Percentiles rank a stretch among this genome's conserved stretches.
These are phyloP conservation scores for Hyla sarda DNA, from an alignment of 2,113 vertebrate genomes.

Conservation along the genomic window DNA sequence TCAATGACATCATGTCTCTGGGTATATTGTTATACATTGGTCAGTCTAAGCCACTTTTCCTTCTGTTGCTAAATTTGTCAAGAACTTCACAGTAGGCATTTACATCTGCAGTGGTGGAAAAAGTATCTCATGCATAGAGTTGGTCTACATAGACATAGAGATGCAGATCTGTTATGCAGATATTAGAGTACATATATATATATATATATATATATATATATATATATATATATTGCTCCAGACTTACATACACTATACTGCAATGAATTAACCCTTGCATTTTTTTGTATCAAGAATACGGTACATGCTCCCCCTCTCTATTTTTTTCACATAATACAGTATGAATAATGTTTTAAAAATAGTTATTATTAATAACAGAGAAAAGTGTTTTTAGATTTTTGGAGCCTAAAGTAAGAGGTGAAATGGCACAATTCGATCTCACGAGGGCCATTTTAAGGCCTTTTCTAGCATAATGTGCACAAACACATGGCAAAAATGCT, in stretches of 20 bases:
- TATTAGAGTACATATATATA: not conserved
- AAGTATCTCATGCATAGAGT: constrained; percentile 35
- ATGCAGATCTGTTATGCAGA: not conserved
- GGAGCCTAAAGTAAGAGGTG: not conserved
- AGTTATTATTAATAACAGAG: too few species aligned
- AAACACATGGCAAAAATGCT: too few species aligned
- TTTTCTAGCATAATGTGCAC: too few species aligned
- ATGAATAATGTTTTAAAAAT: too few species aligned
- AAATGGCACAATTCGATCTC: too few species aligned
- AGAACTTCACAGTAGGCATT: not conserved
- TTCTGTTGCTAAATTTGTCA: constrained; percentile 46
- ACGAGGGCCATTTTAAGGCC: too few species aligned
- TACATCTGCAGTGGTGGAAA: constrained; percentile 35
- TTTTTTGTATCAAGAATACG: not conserved
- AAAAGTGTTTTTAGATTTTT: too few species aligned
- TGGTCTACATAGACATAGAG: not conserved
- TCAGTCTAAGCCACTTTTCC: constrained; percentile 62
- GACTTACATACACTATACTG: not conserved
- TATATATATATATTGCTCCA: not conserved
- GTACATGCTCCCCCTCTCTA: not conserved
- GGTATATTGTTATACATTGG: constrained; percentile 66
- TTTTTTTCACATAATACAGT: not conserved
- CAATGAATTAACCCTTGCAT: not conserved
- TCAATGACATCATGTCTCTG: constrained; percentile 71
- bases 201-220: too few species aligned